These are phyloP conservation scores for Cromileptes altivelis DNA, from an alignment of 2,113 vertebrate genomes.

Conservation along the genomic window DNA sequence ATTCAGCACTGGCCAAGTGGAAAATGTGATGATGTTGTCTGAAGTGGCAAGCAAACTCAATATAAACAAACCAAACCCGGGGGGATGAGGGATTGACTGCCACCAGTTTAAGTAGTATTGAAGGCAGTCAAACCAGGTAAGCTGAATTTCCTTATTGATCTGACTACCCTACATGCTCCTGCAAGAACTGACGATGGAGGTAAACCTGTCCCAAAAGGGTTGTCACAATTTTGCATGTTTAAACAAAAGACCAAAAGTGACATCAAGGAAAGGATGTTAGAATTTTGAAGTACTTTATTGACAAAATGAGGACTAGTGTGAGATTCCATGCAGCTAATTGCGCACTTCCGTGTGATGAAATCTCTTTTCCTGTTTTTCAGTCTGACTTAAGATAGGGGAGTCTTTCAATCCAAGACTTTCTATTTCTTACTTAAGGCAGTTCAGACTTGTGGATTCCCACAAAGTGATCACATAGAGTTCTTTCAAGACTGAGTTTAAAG, in stretches of 20 bases:
- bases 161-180: neutral
- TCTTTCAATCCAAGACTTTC: neutral
- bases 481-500: neutral
- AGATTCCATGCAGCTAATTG: neutral
- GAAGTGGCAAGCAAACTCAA: neutral
- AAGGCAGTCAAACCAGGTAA: neutral
- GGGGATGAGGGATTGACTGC: too few species aligned
- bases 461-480: neutral
- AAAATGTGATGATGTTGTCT: neutral
- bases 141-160: neutral
- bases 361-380: neutral
- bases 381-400: neutral
- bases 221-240: neutral
- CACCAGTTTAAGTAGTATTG: neutral
- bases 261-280: neutral
- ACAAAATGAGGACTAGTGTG: neutral
- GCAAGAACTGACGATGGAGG: neutral
- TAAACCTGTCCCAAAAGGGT: neutral
- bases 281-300: neutral
- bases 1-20: neutral
- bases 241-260: neutral
- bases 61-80: neutral
- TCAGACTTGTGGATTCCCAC: neutral
- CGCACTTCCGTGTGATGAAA: neutral
- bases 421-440: neutral